A percentile compares a stretch with the other conserved stretches of the same genome.
phyloP scores from a whole-genome alignment of 1,140 invertebrate species.

The Leptopilina boulardi region DNA sequence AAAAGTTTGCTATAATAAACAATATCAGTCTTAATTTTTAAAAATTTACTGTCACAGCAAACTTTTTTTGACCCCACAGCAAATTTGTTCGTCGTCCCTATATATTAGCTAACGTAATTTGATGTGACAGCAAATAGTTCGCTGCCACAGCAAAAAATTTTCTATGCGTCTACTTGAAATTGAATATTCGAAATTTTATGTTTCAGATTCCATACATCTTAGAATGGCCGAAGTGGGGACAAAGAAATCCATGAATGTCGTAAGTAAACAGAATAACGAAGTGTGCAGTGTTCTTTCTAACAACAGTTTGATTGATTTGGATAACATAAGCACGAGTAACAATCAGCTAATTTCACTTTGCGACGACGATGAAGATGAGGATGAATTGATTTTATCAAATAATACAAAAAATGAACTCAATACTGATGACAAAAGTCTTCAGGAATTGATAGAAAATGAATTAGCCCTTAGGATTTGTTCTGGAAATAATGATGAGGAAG shows the following conservation, averaged over 20 bases:
- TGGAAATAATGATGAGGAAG: background rate
- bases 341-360: conserved; percentile 70
- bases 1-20: no score
- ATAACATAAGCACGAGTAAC: conserved; percentile 71
- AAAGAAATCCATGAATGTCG: conserved; percentile 72
- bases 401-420: conserved; percentile 65
- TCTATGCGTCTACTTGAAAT: conserved; percentile 41
- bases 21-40: no score
- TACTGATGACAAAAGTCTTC: conserved; percentile 69
- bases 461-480: conserved; percentile 70
- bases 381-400: conserved; percentile 53
- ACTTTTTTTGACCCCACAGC: no score
- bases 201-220: conserved; percentile 41
- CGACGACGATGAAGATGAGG: conserved; percentile 68
- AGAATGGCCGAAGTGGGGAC: conserved; percentile 74
- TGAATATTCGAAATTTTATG: conserved; percentile 36
- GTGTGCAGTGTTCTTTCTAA: conserved; percentile 75
- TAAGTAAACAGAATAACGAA: conserved; percentile 73
- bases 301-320: conserved; percentile 74
- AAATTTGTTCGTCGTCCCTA: no score
- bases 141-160: no score
- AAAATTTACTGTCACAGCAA: no score
- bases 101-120: no score
- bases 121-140: no score
- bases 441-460: conserved; percentile 73